phyloP scores from a whole-genome alignment of 2,797 vertebrate genomes.

The Phataginus tetradactyla region DNA sequence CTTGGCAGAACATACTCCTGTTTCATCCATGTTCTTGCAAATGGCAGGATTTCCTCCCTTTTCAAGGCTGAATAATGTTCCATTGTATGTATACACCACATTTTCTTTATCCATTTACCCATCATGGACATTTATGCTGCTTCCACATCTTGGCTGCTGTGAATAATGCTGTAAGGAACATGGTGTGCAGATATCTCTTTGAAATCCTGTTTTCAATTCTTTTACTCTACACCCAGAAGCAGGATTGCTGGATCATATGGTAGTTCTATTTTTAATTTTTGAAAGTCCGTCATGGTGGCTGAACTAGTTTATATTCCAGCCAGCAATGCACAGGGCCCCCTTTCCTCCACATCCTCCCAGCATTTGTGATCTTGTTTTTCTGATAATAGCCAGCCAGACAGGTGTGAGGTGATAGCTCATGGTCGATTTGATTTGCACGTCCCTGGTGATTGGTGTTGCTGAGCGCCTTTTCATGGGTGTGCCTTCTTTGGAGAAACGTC shows the following conservation, averaged over 20 bases:
- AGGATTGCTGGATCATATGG: neutral
- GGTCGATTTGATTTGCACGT: neutral
- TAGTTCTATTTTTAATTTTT: neutral
- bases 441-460: no score
- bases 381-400: neutral
- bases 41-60: neutral
- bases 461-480: neutral
- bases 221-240: neutral
- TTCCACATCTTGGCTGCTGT: neutral
- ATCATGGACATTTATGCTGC: neutral
- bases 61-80: neutral
- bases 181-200: rapidly evolving
- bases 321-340: no score
- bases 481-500: neutral
- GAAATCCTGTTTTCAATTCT: neutral
- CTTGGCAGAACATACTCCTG: rapidly evolving
- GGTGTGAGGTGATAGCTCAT: neutral
- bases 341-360: neutral
- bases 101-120: neutral
- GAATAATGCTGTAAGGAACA: no score
- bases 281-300: neutral
- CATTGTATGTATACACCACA: neutral
- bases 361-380: no score
- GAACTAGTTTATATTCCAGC: no score
- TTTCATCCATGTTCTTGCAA: no score